These are phyloP conservation scores for Actinia tenebrosa DNA, from an alignment of 64 coral and sea anemone species.

Conservation along the genomic window DNA sequence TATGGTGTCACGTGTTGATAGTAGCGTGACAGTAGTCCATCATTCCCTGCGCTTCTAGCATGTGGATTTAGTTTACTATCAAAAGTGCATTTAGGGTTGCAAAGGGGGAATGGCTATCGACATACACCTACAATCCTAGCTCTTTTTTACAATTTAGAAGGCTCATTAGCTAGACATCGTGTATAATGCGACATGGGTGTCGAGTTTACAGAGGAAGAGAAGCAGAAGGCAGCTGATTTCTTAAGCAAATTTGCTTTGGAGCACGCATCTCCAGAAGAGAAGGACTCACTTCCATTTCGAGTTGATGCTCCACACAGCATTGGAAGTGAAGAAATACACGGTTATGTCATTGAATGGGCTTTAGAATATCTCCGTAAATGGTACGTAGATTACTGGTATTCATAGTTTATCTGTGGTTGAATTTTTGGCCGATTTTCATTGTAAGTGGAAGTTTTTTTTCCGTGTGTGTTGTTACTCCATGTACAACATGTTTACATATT, in stretches of 20 bases:
- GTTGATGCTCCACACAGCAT: slow-evolving; percentile 41
- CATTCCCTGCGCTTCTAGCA: neutral
- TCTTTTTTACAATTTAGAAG: neutral
- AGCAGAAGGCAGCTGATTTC: slow-evolving; percentile 39
- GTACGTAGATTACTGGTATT: slow-evolving; percentile 22
- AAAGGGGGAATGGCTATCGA: slow-evolving; percentile 1
- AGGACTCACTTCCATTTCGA: slow-evolving; percentile 57
- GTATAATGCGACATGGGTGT: slow-evolving; percentile 63
- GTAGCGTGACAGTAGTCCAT: neutral
- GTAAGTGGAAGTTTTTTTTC: neutral
- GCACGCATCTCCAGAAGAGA: slow-evolving; percentile 33
- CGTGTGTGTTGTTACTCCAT: neutral
- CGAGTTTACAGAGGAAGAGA: slow-evolving; percentile 66
- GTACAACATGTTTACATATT: slow-evolving; percentile 45
- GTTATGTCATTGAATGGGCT: slow-evolving; percentile 66
- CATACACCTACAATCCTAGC: neutral
- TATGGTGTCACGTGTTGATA: neutral
- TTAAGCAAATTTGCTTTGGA: slow-evolving; percentile 45
- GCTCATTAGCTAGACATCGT: neutral
- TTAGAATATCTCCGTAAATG: slow-evolving; percentile 64
- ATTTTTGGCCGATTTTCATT: slow-evolving; percentile 1
- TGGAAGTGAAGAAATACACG: slow-evolving; percentile 47
- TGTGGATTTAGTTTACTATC: slow-evolving; percentile 5
- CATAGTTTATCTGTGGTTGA: neutral
- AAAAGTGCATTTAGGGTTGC: slow-evolving; percentile 7